Conservation (phyloP, 2,113 vertebrate species). For the Myanophis thanlyinensis region DNA sequence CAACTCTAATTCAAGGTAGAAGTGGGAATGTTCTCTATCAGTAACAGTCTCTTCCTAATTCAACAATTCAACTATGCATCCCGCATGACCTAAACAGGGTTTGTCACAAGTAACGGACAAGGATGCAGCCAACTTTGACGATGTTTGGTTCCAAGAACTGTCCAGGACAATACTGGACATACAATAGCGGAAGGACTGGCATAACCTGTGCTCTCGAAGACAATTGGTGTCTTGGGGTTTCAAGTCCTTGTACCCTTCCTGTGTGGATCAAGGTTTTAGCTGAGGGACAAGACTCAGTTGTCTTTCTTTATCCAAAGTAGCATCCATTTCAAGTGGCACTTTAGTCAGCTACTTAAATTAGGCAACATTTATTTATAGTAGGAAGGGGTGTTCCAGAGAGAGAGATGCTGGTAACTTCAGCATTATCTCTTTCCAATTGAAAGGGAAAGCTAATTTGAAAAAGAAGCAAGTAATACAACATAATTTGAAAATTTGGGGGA, state of each 20-base stretch:
- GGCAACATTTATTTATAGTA: conserved; percentile 76
- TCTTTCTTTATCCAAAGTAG: conserved; percentile 45
- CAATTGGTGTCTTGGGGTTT: not conserved
- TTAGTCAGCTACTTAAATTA: conserved; percentile 61
- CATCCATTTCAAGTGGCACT: conserved; percentile 44
- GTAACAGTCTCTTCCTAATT: not conserved
- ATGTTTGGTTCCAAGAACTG: not conserved
- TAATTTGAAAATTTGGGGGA: not conserved
- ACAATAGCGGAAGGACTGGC: not conserved
- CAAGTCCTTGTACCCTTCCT: not conserved
- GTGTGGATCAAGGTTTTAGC: not conserved
- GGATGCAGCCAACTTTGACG: not conserved
- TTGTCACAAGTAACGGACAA: not conserved
- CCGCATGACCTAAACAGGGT: not conserved
- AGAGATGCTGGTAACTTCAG: conserved; percentile 64
- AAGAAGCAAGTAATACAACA: not conserved
- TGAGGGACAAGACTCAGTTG: not conserved
- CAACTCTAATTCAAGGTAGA: not conserved
- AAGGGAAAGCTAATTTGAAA: conserved; percentile 48
- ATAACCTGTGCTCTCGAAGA: not conserved
- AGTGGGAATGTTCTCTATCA: not conserved
- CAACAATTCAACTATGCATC: not conserved
- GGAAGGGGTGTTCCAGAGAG: conserved; percentile 65
- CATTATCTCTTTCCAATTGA: conserved; percentile 50
- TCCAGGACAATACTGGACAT: not conserved